phyloP scores from a whole-genome alignment of 2,888 invertebrate genomes.

The Dimorphilus gyrociliatus region DNA sequence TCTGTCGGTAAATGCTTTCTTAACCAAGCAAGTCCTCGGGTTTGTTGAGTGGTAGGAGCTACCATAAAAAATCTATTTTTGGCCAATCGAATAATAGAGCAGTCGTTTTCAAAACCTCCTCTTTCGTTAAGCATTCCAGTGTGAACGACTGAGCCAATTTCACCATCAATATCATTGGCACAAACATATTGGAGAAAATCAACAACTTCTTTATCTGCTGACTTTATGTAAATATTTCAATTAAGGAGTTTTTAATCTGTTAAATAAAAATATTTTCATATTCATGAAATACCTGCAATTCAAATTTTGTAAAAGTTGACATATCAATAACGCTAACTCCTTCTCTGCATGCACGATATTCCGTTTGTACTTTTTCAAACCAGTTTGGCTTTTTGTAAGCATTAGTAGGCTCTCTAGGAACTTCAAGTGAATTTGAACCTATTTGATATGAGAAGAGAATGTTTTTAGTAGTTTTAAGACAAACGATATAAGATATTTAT shows the following conservation, averaged over 20 bases:
- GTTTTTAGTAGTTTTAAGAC: slow-evolving; percentile 1
- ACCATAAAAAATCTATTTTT: slow-evolving; percentile 92
- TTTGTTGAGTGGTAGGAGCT: slow-evolving; percentile 90
- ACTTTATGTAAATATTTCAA: too few relatives aligned
- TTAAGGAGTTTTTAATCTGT: background rate
- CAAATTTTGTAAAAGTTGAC: slow-evolving; percentile 89
- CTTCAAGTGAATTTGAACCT: too few relatives aligned
- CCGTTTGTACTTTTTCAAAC: slow-evolving; percentile 70
- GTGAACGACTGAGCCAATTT: slow-evolving; percentile 79
- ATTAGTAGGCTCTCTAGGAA: too few relatives aligned
- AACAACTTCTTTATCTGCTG: slow-evolving; percentile 70
- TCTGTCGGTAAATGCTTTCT: slow-evolving; percentile 60
- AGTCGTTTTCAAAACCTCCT: slow-evolving; percentile 96
- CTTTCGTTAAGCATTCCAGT: slow-evolving; percentile 90
- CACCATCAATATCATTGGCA: slow-evolving; percentile 86
- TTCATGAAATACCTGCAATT: slow-evolving; percentile 80
- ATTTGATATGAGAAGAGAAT: background rate
- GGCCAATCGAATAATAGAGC: slow-evolving; percentile 71
- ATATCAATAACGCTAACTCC: slow-evolving; percentile 83
- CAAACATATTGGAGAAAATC: slow-evolving; percentile 77
- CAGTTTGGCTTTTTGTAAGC: slow-evolving; percentile 60
- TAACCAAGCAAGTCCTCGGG: slow-evolving; percentile 72
- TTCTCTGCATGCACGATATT: slow-evolving; percentile 85
- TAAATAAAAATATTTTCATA: slow-evolving; percentile 11
- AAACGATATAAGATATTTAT: background rate